Evolutionary conservation across 2,113 vertebrate genomes (phyloP), one percentile per base, ranked within the genome.

Genomic region (Xiphorhynchus elegans): DNA sequence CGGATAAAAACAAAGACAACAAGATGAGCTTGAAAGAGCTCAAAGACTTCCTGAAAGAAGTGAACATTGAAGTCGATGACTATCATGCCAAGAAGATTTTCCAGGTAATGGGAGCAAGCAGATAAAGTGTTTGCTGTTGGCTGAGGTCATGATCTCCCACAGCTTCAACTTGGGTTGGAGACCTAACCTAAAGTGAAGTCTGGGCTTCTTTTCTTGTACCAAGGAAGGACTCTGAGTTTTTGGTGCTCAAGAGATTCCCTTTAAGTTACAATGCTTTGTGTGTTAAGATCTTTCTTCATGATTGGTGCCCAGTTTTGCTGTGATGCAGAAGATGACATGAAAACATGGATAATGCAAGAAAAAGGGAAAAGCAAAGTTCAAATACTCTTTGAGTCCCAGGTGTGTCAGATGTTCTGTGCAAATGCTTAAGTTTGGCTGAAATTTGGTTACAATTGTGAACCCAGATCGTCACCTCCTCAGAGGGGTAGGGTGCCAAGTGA

Each of bases 11-110:
- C 81, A 97, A 97, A 8, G 99, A 99, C 98, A 99, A 99, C 96
- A 99, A 98, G 96, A 99, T 99, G 99, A 98, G 94, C 74, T 98
- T 99, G 88, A 99, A 99, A 89, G 99, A 99, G 95, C 94, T 99
- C 75, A 99, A 99, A 95, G 87, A 98, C 89, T 99, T 99, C 94
- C 96, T 99, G 96, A 98, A 98, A 68, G 98, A 99, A 94, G 98
- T 99, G 79, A 99, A 99, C 90, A 94, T 99, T 12, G 98, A 99
- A 62, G 98, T 99, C 1, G 97, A 98, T 2, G 99, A 99, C 84
- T 87, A 76, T n/a, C 99, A 99, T 1, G 99, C 99, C 21, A 96
- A 97, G 40, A 84, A 98, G 9, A 97, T 99, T 84, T 99, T 99
- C 92, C 96, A 94, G 97, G 99, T 99, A 97, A 97, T 85, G 52